Evolutionary conservation across 1,140 invertebrate genomes (phyloP).

Genomic region (Doryteuthis pealeii): DNA sequence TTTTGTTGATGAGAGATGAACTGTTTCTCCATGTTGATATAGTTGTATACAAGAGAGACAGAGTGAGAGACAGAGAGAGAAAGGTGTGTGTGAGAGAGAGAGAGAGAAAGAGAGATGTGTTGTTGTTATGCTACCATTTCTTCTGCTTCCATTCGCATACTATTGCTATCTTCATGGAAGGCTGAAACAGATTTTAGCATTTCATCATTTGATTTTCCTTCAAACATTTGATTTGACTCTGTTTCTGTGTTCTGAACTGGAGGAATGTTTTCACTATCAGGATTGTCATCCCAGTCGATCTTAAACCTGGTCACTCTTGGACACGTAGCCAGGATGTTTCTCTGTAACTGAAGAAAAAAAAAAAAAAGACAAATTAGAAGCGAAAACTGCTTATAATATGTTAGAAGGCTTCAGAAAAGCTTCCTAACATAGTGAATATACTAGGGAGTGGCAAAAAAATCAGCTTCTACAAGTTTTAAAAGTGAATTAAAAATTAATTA

Average conservation of each 20-base stretch:
- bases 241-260: slow-evolving; percentile 39
- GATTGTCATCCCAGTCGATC: slow-evolving; percentile 90
- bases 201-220: slow-evolving; percentile 4
- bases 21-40: too few species aligned
- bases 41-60: too few species aligned
- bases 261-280: slow-evolving; percentile 45
- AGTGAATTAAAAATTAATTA: too few species aligned
- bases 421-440: not conserved
- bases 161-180: slow-evolving; percentile 29
- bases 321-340: slow-evolving; percentile 92
- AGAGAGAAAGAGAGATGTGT: too few species aligned
- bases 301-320: slow-evolving; percentile 95
- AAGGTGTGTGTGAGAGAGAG: too few species aligned
- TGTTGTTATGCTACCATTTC: too few species aligned
- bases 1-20: too few species aligned
- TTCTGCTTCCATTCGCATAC: slow-evolving; percentile 17
- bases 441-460: too few species aligned
- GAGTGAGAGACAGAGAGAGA: too few species aligned
- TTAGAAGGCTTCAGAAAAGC: too few species aligned
- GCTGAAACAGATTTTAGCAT: slow-evolving; percentile 13
- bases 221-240: slow-evolving; percentile 45
- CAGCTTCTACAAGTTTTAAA: too few species aligned
- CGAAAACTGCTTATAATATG: not conserved
- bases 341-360: slow-evolving; percentile 67
- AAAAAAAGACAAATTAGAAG: slow-evolving; percentile 5